Evolutionary conservation across 1,140 invertebrate genomes (phyloP), one percentile per base, ranked within the genome.

Genomic region (Stenopsyche tienmushanensis): DNA sequence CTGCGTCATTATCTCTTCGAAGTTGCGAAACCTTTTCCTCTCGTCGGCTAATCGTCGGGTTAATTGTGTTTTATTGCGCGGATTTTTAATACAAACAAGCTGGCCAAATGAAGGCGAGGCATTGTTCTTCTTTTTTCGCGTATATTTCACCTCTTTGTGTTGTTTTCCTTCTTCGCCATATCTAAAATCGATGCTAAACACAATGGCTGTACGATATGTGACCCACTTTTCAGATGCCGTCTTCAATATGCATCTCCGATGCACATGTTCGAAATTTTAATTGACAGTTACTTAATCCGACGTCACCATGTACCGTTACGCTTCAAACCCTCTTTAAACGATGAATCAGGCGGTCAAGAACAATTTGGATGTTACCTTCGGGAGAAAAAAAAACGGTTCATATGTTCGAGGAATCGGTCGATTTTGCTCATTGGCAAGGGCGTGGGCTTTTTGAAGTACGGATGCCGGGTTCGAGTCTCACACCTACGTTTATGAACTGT

Each of bases 41-140:
- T 47, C 25, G 39, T 39, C 49, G 50, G 20, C 21, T 44, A 65
- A 67, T 50, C 66, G 24, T 26, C 67, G n/a, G 58, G 41, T 23
- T 65, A 65, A 70, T 70, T 70, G 68, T 65, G 45, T 70, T 66
- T 65, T 54, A 64, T 66, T 70, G 64, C 68, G 60, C 62, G 60
- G 60, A 70, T 70, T 34, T 34, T 34, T 34, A 34, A 34, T 34
- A 66, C 58, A 62, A 55, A 45, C 34, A n/a, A n/a, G n/a, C n/a
- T n/a, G n/a, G n/a, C n/a, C n/a, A n/a, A n/a, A n/a, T n/a, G n/a
- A n/a, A n/a, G 57, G 62, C 45, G 55, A 69, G 21, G 52, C 68
- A 70, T 70, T 70, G 68, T 70, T 70, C 64, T 66, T 55, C 60
- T 69, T 65, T 69, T 66, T 69, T 65, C 64, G 39, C 53, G 44